Base-by-base conservation (phyloP, 2,888 invertebrate species). In the Eupithecia dodoneata region DNA sequence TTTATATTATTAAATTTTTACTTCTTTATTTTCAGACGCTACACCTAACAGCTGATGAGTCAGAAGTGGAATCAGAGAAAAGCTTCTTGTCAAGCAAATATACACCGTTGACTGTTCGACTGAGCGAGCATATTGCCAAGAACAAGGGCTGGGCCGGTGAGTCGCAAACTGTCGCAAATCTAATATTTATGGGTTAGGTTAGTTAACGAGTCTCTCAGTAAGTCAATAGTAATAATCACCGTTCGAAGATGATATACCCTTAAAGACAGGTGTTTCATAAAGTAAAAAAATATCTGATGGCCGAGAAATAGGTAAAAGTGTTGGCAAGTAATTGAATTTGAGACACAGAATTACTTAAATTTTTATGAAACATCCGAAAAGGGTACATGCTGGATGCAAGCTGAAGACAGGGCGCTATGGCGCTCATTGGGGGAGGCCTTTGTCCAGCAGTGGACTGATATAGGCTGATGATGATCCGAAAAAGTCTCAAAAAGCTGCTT, bases 1-100 rank as follows among this genome's bases (percentile, higher is more conserved):
- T 30, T 30, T 1, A 30, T 30, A 30, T 30, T 30, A 30, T 30
- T 30, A 30, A 30, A 30, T 30, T 30, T 13, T 12, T 44, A 4
- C n/a, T 15, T 67, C 44, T 67, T 42, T 42, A 41, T 67, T 81
- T 87, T 30, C 86, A 97, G 96, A 96, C 98, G 0, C 93, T 99
- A 10, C 96, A 97, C 83, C 95, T 99, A 47, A 98, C 98, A 0
- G 97, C 98, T 83, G 98, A 99, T 84, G 98, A 99, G 84, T 97
- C 97, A 1, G 99, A 99, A 93, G 95, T 97, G 78, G 96, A 97
- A 74, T 97, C 97, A 0, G 99, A 99, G 87, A 98, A 99, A 74
- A 97, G 98, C 81, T 99, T 98, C 87, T 97, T 99, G 55, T 98
- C 98, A 88, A 98, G 98, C 87, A 98, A 98, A 87, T 99, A 99